These are phyloP conservation scores for Acholoe squamosa DNA, from an alignment of 2,888 invertebrate species.

Conservation along the genomic window DNA sequence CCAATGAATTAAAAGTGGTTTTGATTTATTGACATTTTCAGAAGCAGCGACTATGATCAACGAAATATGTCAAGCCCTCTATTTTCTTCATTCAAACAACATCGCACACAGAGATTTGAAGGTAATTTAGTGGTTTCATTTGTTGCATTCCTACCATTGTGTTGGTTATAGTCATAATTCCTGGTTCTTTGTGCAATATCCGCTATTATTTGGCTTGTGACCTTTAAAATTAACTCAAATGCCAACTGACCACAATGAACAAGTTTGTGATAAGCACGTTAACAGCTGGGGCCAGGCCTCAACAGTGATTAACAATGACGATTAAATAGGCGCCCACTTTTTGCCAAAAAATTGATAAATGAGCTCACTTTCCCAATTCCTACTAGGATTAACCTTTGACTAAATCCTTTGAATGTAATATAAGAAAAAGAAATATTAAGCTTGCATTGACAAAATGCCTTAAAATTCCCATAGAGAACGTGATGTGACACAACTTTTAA, in stretches of 20 bases:
- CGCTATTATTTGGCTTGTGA: neutral
- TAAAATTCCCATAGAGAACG: too few relatives aligned
- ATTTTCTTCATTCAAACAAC: conserved; percentile 95
- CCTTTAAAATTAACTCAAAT: neutral
- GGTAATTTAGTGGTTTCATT: conserved; percentile 84
- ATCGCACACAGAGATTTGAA: conserved; percentile 99
- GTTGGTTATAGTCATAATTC: too few relatives aligned
- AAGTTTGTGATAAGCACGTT: neutral
- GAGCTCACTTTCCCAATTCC: too few relatives aligned
- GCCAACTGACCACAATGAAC: neutral
- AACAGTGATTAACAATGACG: neutral
- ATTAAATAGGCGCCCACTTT: neutral
- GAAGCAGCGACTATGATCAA: conserved; percentile 97
- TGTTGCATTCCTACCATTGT: neutral
- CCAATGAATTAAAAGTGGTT: neutral
- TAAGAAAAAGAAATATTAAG: too few relatives aligned
- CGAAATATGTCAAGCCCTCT: conserved; percentile 97
- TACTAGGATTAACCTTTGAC: too few relatives aligned
- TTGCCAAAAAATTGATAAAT: neutral
- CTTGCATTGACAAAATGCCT: too few relatives aligned
- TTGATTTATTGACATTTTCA: conserved; percentile 80
- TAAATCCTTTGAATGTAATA: too few relatives aligned
- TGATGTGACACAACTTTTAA: too few relatives aligned
- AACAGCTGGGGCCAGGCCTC: too few relatives aligned
- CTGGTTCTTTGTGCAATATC: too few relatives aligned